phyloP scores from a whole-genome alignment of 2,888 invertebrate species.

The Diplolepis rosae region DNA sequence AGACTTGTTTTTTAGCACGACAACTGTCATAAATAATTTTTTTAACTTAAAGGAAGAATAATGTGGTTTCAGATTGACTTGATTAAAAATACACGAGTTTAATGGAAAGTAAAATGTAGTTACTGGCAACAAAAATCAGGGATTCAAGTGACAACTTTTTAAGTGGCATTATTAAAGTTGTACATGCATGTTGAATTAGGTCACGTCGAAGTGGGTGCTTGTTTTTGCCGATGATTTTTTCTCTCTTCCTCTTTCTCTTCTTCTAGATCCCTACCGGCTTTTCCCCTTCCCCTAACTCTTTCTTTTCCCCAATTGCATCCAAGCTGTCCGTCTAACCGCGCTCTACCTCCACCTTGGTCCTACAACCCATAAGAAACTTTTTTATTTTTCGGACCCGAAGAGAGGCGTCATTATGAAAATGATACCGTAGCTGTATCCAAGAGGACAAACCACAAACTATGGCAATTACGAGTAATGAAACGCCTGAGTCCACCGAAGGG shows the following conservation, averaged over 20 bases:
- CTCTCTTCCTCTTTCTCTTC: conserved; percentile 34
- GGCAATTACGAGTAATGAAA: conserved; percentile 73
- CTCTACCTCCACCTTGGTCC: conserved; percentile 37
- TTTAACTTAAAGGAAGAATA: too few relatives aligned
- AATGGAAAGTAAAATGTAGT: too few relatives aligned
- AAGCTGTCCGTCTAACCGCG: conserved; percentile 31
- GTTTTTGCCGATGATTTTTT: conserved; percentile 42
- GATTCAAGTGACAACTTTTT: too few relatives aligned
- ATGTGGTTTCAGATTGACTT: too few relatives aligned
- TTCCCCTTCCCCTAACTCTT: too few relatives aligned
- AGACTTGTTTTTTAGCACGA: too few relatives aligned
- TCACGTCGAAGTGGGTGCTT: conserved; percentile 47
- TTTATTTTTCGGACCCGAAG: conserved; percentile 49
- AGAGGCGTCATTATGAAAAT: conserved; percentile 71
- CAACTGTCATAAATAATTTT: too few relatives aligned
- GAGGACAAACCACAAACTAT: conserved; percentile 71
- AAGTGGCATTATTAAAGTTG: too few relatives aligned
- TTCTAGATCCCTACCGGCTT: too few relatives aligned
- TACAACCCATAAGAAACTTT: conserved; percentile 48
- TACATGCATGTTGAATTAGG: conserved; percentile 43
- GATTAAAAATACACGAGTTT: too few relatives aligned
- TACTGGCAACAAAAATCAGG: too few relatives aligned
- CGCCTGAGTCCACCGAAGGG: conserved; percentile 62
- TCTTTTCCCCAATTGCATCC: too few relatives aligned
- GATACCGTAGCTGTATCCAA: conserved; percentile 67